Evolutionary conservation across 1,140 invertebrate genomes (phyloP).

Genomic region (Pseudomyrmex flavicornis): DNA sequence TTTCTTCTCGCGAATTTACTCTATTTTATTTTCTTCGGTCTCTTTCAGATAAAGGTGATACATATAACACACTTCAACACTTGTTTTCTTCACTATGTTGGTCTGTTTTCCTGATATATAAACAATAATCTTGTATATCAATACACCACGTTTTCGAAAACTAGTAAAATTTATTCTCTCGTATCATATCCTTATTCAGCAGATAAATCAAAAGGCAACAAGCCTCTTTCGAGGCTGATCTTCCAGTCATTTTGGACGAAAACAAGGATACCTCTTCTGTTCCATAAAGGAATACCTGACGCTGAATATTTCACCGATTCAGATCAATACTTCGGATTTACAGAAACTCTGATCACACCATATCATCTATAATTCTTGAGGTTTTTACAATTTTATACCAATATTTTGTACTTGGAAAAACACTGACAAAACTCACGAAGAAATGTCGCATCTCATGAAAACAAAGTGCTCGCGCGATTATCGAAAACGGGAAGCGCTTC

Average conservation of each 20-base stretch:
- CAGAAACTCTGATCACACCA: neutral
- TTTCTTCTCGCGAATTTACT: neutral
- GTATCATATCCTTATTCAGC: neutral
- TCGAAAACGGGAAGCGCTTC: neutral
- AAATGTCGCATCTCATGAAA: constrained; percentile 29
- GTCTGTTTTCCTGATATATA: neutral
- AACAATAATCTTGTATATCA: neutral
- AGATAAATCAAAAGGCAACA: neutral
- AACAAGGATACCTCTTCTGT: neutral
- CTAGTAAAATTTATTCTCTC: constrained; percentile 26
- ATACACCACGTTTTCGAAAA: constrained; percentile 17
- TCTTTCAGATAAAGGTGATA: neutral
- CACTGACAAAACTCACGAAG: constrained; percentile 16
- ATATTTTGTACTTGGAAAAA: neutral
- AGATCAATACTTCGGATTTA: neutral
- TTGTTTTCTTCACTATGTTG: constrained; percentile 5
- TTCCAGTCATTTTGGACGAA: constrained; percentile 19
- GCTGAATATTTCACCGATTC: neutral
- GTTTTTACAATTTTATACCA: neutral
- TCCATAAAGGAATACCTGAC: neutral
- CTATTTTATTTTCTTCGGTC: neutral
- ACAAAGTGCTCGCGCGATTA: constrained; percentile 12
- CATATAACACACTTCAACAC: constrained; percentile 20
- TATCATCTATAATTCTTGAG: constrained; percentile 7
- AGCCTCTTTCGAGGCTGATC: constrained; percentile 36